These are phyloP conservation scores for Synergus itoensis DNA, from an alignment of 2,888 invertebrate species.

Conservation along the genomic window DNA sequence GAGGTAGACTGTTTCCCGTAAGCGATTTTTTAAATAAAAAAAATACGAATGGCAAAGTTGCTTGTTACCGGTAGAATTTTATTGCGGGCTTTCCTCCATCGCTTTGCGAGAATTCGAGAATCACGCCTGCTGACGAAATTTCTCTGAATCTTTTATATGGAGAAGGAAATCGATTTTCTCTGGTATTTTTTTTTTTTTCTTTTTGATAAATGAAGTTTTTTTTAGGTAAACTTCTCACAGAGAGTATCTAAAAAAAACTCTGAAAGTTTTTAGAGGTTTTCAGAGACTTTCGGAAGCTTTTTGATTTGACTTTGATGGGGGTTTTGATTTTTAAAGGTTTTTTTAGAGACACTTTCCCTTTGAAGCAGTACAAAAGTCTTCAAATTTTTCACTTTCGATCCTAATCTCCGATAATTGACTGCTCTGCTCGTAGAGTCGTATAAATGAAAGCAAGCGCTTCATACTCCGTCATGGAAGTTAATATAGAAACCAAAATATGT, in stretches of 20 bases:
- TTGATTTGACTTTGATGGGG: not conserved
- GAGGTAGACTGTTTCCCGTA: constrained; percentile 29
- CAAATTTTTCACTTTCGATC: constrained; percentile 13
- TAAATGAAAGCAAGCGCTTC: not conserved
- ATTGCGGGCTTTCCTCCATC: not conserved
- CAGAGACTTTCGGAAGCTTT: not conserved
- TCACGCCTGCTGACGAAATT: not conserved
- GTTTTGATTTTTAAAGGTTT: not conserved
- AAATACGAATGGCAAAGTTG: constrained; percentile 21
- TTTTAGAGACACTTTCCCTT: constrained; percentile 24
- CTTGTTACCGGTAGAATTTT: constrained; percentile 37
- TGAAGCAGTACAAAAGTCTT: not conserved
- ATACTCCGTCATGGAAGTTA: not conserved
- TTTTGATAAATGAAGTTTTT: not conserved
- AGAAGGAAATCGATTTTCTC: constrained; percentile 14
- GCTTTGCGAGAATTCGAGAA: not conserved
- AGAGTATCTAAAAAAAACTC: not conserved
- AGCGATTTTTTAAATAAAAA: constrained; percentile 1
- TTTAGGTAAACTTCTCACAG: not conserved
- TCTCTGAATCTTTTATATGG: not conserved
- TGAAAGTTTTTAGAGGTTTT: not conserved
- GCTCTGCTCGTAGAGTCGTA: constrained; percentile 18
- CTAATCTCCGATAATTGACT: constrained; percentile 21
- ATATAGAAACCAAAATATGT: constrained; percentile 22
- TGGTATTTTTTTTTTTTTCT: not conserved